Conservation (phyloP, 2,113 vertebrate species). For the Takifugu flavidus region DNA sequence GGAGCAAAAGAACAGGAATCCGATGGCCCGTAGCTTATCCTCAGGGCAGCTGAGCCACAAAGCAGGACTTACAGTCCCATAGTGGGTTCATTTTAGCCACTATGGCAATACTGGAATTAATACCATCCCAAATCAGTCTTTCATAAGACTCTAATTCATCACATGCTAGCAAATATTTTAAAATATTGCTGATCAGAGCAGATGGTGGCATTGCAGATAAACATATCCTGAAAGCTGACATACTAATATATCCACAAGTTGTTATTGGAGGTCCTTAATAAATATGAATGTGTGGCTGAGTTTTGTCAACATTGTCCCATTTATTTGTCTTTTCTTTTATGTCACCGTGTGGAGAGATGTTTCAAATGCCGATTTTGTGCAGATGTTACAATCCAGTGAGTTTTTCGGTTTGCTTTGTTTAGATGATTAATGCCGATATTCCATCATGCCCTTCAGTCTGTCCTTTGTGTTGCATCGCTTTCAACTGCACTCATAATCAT, state of each 20-base stretch:
- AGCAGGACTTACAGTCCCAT: conserved; percentile 16
- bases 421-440: neutral
- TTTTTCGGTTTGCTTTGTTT: neutral
- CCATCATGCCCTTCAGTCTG: too few species aligned
- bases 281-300: neutral
- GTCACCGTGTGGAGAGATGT: too few species aligned
- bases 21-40: conserved; percentile 45
- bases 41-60: conserved; percentile 31
- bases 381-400: neutral
- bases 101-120: conserved; percentile 56
- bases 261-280: neutral
- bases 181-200: too few species aligned
- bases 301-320: neutral
- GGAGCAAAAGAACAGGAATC: conserved; percentile 49
- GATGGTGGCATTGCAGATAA: neutral
- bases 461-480: neutral
- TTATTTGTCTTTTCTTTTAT: too few species aligned
- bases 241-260: conserved; percentile 1
- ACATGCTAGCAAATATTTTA: conserved; percentile 23
- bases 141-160: conserved; percentile 36
- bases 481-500: neutral
- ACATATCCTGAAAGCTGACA: neutral
- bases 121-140: conserved; percentile 52
- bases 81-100: conserved; percentile 32
- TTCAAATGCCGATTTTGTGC: neutral